Percentiles rank a stretch among this genome's conserved stretches.
phyloP scores from a whole-genome alignment of 2,797 vertebrate species.

The Varecia variegata region DNA sequence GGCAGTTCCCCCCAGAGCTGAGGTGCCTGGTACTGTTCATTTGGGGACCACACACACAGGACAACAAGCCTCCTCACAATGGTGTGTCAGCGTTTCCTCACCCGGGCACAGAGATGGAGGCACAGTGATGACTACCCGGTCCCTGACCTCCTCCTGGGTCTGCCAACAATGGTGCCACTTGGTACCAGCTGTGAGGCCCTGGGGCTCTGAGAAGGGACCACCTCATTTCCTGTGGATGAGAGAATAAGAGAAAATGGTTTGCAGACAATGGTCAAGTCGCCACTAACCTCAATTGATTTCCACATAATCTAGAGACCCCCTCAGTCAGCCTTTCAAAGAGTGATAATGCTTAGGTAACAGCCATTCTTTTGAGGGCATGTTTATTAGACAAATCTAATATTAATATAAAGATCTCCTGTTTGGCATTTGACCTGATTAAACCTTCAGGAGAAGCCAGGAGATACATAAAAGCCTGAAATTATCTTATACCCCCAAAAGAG shows the following conservation, averaged over 20 bases:
- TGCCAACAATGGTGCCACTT: slow-evolving; percentile 51
- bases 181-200: slow-evolving; percentile 24
- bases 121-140: not conserved
- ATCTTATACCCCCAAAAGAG: not conserved
- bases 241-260: slow-evolving; percentile 27
- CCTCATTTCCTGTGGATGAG: not conserved
- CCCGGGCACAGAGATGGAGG: not conserved
- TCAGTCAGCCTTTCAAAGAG: not conserved
- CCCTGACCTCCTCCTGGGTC: not conserved
- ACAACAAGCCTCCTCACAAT: slow-evolving; percentile 33
- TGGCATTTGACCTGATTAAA: not conserved
- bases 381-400: not conserved
- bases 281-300: not conserved
- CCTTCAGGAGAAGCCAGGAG: not conserved
- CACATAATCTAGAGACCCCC: not conserved
- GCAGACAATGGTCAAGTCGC: not conserved
- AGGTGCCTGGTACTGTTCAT: slow-evolving; percentile 43
- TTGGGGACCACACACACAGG: not conserved
- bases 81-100: not conserved
- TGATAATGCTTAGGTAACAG: not conserved
- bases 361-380: not conserved
- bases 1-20: not conserved
- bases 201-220: not conserved
- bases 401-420: not conserved
- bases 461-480: not conserved